Conservation (phyloP, 2,113 vertebrate genomes). For the Lethenteron camtschaticum region DNA sequence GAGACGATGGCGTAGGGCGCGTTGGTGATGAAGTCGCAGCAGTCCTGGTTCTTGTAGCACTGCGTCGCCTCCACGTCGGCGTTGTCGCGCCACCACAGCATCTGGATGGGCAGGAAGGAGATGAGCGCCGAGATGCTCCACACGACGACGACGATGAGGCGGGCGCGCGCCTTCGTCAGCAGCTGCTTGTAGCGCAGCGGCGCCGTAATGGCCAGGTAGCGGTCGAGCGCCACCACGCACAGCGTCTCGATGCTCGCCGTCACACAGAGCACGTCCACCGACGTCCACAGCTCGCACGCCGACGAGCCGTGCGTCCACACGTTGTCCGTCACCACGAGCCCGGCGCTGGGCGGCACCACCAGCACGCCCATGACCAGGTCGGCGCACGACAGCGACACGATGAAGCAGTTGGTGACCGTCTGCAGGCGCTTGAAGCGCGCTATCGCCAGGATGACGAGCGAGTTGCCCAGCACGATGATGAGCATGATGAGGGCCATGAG, state of each 20-base stretch:
- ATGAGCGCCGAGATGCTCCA: constrained; percentile 74
- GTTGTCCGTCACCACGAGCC: constrained; percentile 27
- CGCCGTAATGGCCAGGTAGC: constrained; percentile 82
- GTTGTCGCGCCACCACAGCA: constrained; percentile 45
- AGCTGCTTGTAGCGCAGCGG: constrained; percentile 85
- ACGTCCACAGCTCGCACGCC: constrained; percentile 87
- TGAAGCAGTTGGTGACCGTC: constrained; percentile 87
- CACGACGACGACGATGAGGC: constrained; percentile 52
- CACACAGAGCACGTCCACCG: constrained; percentile 73
- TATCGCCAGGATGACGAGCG: constrained; percentile 74
- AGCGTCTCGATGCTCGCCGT: constrained; percentile 92
- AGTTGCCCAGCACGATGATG: constrained; percentile 61
- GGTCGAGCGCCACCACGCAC: constrained; percentile 80
- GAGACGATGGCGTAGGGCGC: constrained; percentile 56
- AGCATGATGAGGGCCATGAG: constrained; percentile 60
- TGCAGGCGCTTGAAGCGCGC: constrained; percentile 67
- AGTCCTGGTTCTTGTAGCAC: constrained; percentile 27
- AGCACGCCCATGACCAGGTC: constrained; percentile 89
- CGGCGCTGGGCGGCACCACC: constrained; percentile 78
- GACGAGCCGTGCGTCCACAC: constrained; percentile 64
- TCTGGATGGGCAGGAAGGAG: constrained; percentile 75
- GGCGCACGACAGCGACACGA: constrained; percentile 76
- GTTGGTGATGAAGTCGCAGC: constrained; percentile 75
- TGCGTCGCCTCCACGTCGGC: constrained; percentile 11
- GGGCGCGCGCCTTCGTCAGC: constrained; percentile 69